Evolutionary conservation across 1,140 invertebrate species (phyloP), one percentile per base, ranked within the genome.

Genomic region (Bombus polaris): DNA sequence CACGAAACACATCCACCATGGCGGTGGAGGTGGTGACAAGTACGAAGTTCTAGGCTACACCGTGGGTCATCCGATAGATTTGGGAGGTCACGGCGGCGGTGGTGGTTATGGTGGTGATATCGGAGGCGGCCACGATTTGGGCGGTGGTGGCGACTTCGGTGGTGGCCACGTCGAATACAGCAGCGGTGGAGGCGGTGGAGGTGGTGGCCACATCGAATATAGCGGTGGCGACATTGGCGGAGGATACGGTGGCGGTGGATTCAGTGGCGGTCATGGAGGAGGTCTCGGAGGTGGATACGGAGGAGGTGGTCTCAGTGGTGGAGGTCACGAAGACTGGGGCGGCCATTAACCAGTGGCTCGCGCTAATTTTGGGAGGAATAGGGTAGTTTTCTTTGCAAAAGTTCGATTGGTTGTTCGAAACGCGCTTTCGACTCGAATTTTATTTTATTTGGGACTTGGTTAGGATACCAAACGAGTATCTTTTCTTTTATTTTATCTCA

Each of bases 41-140:
- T 94, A 93, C 71, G 92, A 95, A 65, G 90, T 95, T 0, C 82
- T 94, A 0, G 94, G 95, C 2, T 95, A 95, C 72, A 94, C 93
- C 10, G 92, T 94, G 0, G 94, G 94, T 5, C 91, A 94, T 37
- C 93, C 94, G 0, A 91, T 94, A 37, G 89, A 93, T 3, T 18
- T 93, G 0, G 92, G 91, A 13, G 89, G 83, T 47, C 88, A 92
- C 39, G 75, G 81, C 0, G 78, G 90, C 32, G 65, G 77, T 3
- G 76, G 87, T 37, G 76, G 72, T 66, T 83, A 85, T 15, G 86
- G 83, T 2, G 93, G 93, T 3, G 91, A 92, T 5, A 88, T 84
- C 3, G 85, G 91, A 10, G 88, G 87, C 8, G 91, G 92, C 68
- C 68, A 71, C 66, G 66, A 68, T 37, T 68, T 68, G 8, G 91